Conservation (phyloP, 2,888 invertebrate genomes). For the Agrotis puta region DNA sequence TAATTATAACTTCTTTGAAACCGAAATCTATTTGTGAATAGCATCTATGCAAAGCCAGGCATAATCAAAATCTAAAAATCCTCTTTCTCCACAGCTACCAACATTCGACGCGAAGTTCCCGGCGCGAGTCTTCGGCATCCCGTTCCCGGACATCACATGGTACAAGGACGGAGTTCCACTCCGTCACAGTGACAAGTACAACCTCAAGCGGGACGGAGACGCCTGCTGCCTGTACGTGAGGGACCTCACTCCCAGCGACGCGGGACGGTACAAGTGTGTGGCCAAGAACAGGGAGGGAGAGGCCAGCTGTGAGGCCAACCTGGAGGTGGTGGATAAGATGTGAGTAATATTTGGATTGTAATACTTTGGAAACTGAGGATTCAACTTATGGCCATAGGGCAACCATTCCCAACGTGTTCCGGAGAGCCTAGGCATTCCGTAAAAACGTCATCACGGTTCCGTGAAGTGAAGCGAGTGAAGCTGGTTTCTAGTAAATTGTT, state of each 20-base stretch:
- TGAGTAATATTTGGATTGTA: conserved; percentile 83
- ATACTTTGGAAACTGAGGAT: neutral
- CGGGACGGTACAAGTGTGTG: conserved; percentile 94
- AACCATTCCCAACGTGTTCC: no score
- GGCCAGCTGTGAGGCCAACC: conserved; percentile 93
- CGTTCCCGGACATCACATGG: conserved; percentile 96
- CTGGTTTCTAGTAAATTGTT: no score
- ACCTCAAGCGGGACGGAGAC: conserved; percentile 94
- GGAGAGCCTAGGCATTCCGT: no score
- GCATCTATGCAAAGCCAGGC: no score
- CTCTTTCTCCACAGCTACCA: conserved; percentile 91
- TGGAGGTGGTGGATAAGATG: conserved; percentile 96
- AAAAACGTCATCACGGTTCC: no score
- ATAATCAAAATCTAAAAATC: no score
- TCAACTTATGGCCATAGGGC: no score
- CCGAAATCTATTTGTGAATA: no score
- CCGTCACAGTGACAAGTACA: conserved; percentile 93
- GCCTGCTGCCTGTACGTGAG: conserved; percentile 94
- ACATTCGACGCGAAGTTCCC: conserved; percentile 96
- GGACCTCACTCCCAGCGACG: conserved; percentile 92
- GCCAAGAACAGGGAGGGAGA: conserved; percentile 96
- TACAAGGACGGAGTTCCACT: conserved; percentile 95
- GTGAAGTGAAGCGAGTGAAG: no score
- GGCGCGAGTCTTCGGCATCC: conserved; percentile 95
- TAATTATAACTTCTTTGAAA: no score